phyloP scores from a whole-genome alignment of 2,113 vertebrate species.

The Malaclemys terrapin region DNA sequence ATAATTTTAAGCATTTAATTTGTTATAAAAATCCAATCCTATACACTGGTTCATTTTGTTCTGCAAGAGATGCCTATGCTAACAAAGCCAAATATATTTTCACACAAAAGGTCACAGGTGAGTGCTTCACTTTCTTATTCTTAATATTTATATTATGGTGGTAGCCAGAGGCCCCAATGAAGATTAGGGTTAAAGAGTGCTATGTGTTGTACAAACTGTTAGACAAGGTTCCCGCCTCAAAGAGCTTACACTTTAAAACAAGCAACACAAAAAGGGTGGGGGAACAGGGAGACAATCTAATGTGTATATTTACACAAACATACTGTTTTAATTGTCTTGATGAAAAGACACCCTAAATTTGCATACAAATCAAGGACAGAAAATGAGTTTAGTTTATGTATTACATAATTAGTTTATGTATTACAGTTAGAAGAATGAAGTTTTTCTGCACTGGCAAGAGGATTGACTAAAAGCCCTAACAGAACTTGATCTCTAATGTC shows the following conservation, averaged over 20 bases:
- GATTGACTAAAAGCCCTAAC: not conserved
- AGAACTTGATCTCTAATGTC: not conserved
- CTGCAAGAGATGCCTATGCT: not conserved
- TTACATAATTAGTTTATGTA: not conserved
- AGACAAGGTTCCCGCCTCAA: not conserved
- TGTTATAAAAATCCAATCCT: not conserved
- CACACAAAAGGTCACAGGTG: not conserved
- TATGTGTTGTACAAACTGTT: not conserved
- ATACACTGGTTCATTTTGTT: not conserved
- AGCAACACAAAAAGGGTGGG: not conserved
- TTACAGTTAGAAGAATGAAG: not conserved
- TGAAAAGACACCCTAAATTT: not conserved
- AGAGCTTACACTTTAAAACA: not conserved
- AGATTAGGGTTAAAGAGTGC: not conserved
- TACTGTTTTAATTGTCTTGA: not conserved
- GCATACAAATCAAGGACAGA: not conserved
- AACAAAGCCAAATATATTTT: not conserved
- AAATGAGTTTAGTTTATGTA: not conserved
- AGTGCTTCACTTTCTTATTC: not conserved
- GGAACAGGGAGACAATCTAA: not conserved
- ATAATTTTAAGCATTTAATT: not conserved
- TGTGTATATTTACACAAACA: not conserved
- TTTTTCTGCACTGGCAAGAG: not conserved
- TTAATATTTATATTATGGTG: not conserved
- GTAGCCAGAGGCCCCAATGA: not conserved